These are phyloP conservation scores for Amphilophus citrinellus DNA, from an alignment of 2,113 vertebrate genomes.

Conservation along the genomic window DNA sequence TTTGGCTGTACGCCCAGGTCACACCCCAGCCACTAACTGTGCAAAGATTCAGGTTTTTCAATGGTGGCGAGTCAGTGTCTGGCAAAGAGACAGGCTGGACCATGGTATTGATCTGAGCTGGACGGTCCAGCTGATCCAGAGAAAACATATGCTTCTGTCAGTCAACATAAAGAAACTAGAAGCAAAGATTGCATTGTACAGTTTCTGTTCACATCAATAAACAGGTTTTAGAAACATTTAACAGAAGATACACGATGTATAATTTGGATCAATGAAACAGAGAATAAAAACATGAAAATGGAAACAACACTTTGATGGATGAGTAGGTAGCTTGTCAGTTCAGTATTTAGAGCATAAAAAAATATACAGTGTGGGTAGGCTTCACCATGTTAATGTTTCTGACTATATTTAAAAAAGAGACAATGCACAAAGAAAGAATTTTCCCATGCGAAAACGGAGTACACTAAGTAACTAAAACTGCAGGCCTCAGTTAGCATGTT, in stretches of 20 bases:
- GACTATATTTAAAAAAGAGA: too few relatives aligned
- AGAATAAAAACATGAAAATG: too few relatives aligned
- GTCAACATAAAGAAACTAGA: neutral
- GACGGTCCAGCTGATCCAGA: constrained; percentile 73
- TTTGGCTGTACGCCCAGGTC: constrained; percentile 69
- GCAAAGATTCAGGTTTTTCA: constrained; percentile 53
- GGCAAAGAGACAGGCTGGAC: constrained; percentile 63
- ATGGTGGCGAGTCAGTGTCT: neutral
- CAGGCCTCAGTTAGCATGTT: neutral
- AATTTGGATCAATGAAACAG: neutral
- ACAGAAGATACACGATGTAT: too few relatives aligned
- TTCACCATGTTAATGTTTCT: too few relatives aligned
- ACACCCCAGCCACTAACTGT: constrained; percentile 84
- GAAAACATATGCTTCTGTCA: constrained; percentile 10
- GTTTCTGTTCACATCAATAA: neutral
- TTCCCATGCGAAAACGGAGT: neutral
- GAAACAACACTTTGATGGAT: too few relatives aligned
- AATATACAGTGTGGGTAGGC: neutral
- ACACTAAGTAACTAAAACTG: too few relatives aligned
- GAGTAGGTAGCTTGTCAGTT: neutral
- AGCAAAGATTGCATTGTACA: neutral
- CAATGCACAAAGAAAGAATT: neutral
- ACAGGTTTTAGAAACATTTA: neutral
- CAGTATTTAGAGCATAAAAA: neutral
- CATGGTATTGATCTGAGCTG: constrained; percentile 60